Percentiles rank a stretch among this genome's conserved stretches.
phyloP scores from a whole-genome alignment of 1,140 invertebrate genomes.

The Homarus americanus region DNA sequence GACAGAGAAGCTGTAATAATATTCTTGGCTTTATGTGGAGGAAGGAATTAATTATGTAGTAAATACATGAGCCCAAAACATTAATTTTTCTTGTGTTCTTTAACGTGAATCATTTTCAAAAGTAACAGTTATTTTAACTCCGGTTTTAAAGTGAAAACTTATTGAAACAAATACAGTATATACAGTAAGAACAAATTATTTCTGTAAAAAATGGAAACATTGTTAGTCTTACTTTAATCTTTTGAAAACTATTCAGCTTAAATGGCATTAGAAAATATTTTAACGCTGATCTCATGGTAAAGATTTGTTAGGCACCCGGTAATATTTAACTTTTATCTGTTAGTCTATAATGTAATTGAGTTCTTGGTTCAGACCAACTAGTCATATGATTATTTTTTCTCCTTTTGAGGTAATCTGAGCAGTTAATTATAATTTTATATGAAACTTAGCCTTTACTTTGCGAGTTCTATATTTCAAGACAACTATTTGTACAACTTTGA shows the following conservation, averaged over 20 bases:
- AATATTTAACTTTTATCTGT: slow-evolving; percentile 21
- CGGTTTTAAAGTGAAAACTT: neutral
- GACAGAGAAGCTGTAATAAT: neutral
- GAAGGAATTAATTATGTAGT: neutral
- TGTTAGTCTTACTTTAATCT: neutral
- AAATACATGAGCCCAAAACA: neutral
- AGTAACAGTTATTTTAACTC: neutral
- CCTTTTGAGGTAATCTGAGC: slow-evolving; percentile 2
- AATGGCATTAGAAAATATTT: slow-evolving; percentile 24
- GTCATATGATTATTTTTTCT: slow-evolving; percentile 22
- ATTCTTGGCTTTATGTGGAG: neutral
- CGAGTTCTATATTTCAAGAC: neutral
- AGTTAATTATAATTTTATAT: slow-evolving; percentile 6
- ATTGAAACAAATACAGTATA: neutral
- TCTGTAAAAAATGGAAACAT: neutral
- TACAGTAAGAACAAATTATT: too few species aligned
- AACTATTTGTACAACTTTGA: neutral
- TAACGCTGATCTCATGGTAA: slow-evolving; percentile 33
- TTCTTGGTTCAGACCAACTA: slow-evolving; percentile 38
- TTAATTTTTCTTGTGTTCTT: neutral
- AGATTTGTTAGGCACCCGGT: slow-evolving; percentile 14
- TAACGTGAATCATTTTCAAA: slow-evolving; percentile 1
- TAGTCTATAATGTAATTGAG: slow-evolving; percentile 28
- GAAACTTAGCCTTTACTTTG: slow-evolving; percentile 2
- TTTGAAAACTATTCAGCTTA: slow-evolving; percentile 8